A percentile compares a stretch with the other conserved stretches of the same genome.
Conservation (phyloP, 1,140 invertebrate genomes). For the Bombus sylvicola region DNA sequence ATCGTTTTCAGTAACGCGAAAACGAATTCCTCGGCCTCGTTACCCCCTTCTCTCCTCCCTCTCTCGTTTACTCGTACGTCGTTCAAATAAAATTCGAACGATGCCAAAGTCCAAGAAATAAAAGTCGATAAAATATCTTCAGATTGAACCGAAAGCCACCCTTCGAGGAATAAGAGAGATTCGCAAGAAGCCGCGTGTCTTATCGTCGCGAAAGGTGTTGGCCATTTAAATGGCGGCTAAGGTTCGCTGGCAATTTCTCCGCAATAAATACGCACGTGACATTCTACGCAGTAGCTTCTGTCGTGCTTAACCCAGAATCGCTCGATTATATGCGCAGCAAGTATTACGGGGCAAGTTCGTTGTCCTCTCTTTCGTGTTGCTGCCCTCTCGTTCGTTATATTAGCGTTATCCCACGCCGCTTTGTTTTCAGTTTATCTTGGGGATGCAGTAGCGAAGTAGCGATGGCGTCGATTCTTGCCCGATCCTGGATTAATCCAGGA, state of each 20-base stretch:
- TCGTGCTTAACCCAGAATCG: conserved; percentile 67
- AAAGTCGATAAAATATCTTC: not conserved
- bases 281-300: conserved; percentile 57
- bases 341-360: conserved; percentile 68
- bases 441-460: conserved; percentile 21
- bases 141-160: not conserved
- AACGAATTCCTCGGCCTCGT: not conserved
- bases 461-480: conserved; percentile 3
- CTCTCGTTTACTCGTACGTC: too few species aligned
- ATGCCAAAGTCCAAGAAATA: not conserved
- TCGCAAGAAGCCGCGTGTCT: not conserved
- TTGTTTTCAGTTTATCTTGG: conserved; percentile 64
- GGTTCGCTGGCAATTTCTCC: conserved; percentile 36
- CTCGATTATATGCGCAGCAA: conserved; percentile 48
- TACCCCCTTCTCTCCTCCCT: too few species aligned
- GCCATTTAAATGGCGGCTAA: conserved; percentile 8
- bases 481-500: too few species aligned
- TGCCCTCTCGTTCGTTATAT: conserved; percentile 56
- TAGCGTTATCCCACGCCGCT: conserved; percentile 57
- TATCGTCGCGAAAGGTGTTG: conserved; percentile 24
- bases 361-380: conserved; percentile 64
- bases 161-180: conserved; percentile 3
- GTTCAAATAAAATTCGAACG: too few species aligned
- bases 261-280: conserved; percentile 50
- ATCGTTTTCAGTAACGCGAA: not conserved